Evolutionary conservation across 1,140 invertebrate genomes (phyloP), one percentile per base, ranked within the genome.

Genomic region (Ptiloglossa arizonensis): DNA sequence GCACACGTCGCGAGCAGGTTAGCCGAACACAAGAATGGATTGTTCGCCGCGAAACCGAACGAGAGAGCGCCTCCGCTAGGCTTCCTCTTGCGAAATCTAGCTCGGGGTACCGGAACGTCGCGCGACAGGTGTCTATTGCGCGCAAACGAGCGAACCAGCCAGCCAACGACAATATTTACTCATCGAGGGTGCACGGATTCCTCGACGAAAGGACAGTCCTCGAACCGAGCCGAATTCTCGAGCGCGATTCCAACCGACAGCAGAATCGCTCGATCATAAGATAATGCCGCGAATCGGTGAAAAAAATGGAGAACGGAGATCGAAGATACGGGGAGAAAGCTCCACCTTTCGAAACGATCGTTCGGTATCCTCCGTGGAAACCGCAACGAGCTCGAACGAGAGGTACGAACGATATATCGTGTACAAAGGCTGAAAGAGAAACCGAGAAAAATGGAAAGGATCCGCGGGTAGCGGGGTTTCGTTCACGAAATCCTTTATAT

Each of bases 11-110:
- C 85, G 86, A 91, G 90, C 89, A 90, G 89, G 88, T 90, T 89
- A 91, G 90, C 80, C 90, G 88, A 92, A 92, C 91, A 92, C 90
- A 90, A 91, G 69, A 92, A 91, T 91, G 90, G 87, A 92, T 92
- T 92, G 89, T 91, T 92, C 91, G 91, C 59, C 54, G 57, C 15
- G n/a, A n/a, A n/a, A n/a, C n/a, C n/a, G n/a, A n/a, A n/a, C n/a
- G n/a, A n/a, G n/a, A n/a, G n/a, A n/a, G n/a, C n/a, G n/a, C n/a
- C n/a, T n/a, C n/a, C n/a, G n/a, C n/a, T n/a, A n/a, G n/a, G n/a
- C n/a, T n/a, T n/a, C n/a, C n/a, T n/a, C n/a, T n/a, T n/a, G n/a
- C n/a, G n/a, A n/a, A n/a, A n/a, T n/a, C n/a, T n/a, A n/a, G n/a
- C n/a, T n/a, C n/a, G n/a, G n/a, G n/a, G n/a, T n/a, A n/a, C n/a